Conservation (phyloP, 2,113 vertebrate species). For the Atractosteus spatula region DNA sequence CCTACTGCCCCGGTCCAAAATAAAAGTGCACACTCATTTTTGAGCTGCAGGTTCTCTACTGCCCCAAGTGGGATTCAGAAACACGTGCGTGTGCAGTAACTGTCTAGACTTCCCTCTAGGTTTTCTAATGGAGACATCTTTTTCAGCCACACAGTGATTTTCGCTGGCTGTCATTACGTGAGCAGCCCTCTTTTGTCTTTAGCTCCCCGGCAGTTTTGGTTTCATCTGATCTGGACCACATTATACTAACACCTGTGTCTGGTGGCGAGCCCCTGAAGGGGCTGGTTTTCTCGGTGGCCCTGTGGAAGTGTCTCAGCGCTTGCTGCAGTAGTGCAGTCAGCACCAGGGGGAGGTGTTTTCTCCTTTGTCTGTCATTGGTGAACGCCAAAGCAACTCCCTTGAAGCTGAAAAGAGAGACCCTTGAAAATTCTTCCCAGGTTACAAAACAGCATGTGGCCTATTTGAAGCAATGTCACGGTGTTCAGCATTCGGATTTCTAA, state of each 20-base stretch:
- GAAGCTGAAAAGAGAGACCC: constrained; percentile 8
- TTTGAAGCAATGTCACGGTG: background rate
- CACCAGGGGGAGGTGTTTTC: background rate
- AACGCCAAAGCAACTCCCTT: background rate
- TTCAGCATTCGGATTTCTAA: background rate
- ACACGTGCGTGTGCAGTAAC: background rate
- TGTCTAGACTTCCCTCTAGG: background rate
- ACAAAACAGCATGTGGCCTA: background rate
- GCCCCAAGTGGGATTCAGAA: background rate
- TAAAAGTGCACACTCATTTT: too few relatives aligned
- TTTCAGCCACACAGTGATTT: background rate
- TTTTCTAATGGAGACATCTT: background rate
- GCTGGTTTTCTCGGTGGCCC: background rate
- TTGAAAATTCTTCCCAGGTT: background rate
- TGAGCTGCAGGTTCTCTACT: background rate
- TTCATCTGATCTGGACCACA: background rate
- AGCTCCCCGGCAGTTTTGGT: background rate
- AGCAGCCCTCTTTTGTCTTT: background rate
- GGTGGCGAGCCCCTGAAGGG: background rate
- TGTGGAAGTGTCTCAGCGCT: background rate
- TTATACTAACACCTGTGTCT: background rate
- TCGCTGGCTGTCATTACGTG: background rate
- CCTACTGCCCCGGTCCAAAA: background rate
- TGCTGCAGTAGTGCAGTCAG: constrained; percentile 2
- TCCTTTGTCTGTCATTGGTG: constrained; percentile 8